A percentile compares a stretch with the other conserved stretches of the same genome.
These are phyloP conservation scores for Enteromius radiatus DNA, from an alignment of 2,797 vertebrate species.

Conservation along the genomic window DNA sequence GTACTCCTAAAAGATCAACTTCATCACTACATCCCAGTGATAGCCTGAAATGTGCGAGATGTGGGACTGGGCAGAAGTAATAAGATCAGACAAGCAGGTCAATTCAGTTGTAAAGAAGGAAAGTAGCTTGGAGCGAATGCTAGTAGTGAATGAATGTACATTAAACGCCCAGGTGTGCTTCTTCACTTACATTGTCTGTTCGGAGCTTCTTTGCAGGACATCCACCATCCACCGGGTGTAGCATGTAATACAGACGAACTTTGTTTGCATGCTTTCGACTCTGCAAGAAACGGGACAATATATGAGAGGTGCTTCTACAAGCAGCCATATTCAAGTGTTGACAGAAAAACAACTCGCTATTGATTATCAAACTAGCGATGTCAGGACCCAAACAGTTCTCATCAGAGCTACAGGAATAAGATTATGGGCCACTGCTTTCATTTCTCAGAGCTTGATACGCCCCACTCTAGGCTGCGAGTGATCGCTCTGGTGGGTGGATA, in stretches of 20 bases:
- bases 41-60: conserved; percentile 1
- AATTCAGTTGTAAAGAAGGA: conserved; percentile 11
- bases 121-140: background rate
- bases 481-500: conserved; percentile 23
- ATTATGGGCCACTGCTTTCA: conserved; percentile 35
- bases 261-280: conserved; percentile 96
- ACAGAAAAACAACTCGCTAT: conserved; percentile 7
- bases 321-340: conserved; percentile 1
- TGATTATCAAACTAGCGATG: conserved; percentile 26
- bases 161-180: background rate
- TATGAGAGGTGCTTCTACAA: conserved; percentile 16
- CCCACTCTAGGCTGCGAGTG: conserved; percentile 10
- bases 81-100: conserved; percentile 10
- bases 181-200: conserved; percentile 90
- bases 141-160: background rate
- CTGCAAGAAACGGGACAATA: conserved; percentile 67
- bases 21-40: conserved; percentile 14
- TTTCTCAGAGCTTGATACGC: conserved; percentile 36
- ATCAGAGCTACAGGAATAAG: conserved; percentile 33
- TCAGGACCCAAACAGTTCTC: conserved; percentile 27
- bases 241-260: conserved; percentile 95
- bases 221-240: conserved; percentile 91
- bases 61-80: conserved; percentile 12
- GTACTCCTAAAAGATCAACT: conserved; percentile 5
- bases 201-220: conserved; percentile 95